Base-by-base conservation (phyloP, 2,113 vertebrate genomes). In the Okapia johnstoni region DNA sequence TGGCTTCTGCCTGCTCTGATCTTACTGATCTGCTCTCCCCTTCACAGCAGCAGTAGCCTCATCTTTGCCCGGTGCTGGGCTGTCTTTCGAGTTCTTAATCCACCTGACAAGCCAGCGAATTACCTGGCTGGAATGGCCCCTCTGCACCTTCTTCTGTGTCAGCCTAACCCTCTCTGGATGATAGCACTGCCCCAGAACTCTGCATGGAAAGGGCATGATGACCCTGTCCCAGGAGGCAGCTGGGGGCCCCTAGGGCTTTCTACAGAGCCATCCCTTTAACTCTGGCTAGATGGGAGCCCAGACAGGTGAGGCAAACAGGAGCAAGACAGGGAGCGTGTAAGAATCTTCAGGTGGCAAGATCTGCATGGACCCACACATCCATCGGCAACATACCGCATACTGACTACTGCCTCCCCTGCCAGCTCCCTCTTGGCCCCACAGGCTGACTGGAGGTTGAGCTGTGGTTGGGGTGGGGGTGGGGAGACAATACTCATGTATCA, bases 201-300 rank as follows among this genome's bases (percentile, higher is more conserved):
- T 46, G 52, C 11, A 70, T 80, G 28, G 33, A 93, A 54, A 93
- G 86, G 93, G 52, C 79, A 85, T 7, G 19, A 66, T 92, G 92
- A 92, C 93, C 91, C 54, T 50, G 61, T 87, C 88, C 70, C 57
- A 25, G 50, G 28, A 94, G 63, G 55, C 40, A 76, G 54, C 23
- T 58, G 9, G 70, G 63, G 15, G 57, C 26, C 33, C 40, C 13
- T 80, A 57, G 4, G 55, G 85, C 58, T 95, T 90, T 94, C 80
- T 61, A 81, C 63, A 96, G 79, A 90, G 33, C 46, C 61, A 50
- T 33, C 60, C 12, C 66, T 63, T 85, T 40, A 33, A 70, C 77
- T 94, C 73, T 70, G 60, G 26, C 63, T 85, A 96, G 93, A 97
- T 97, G 63, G 87, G 54, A 97, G 93, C 86, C 96, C 84, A 66